These are phyloP conservation scores for Psylliodes chrysocephalus DNA, from an alignment of 2,888 invertebrate species.

Conservation along the genomic window DNA sequence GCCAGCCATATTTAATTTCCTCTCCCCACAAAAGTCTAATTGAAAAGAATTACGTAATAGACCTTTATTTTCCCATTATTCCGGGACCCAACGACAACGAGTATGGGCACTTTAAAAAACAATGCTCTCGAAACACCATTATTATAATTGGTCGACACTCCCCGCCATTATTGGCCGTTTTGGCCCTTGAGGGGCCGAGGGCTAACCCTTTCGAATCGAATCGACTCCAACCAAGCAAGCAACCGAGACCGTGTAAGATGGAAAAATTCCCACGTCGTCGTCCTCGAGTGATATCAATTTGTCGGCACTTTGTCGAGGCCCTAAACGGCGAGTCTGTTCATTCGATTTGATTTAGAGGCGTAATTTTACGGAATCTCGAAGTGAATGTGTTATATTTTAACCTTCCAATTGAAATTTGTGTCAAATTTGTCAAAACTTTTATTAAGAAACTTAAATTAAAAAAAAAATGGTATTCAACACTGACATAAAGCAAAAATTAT, in stretches of 20 bases:
- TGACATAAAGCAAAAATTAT: too few relatives aligned
- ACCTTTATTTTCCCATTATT: constrained; percentile 34
- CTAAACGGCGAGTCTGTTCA: too few relatives aligned
- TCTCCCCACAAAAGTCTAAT: constrained; percentile 32
- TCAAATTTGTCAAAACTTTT: too few relatives aligned
- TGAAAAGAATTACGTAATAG: constrained; percentile 39
- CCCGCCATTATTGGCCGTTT: constrained; percentile 29
- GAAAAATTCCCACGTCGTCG: constrained; percentile 15
- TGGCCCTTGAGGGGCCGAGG: neutral
- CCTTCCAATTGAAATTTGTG: too few relatives aligned
- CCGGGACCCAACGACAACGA: too few relatives aligned
- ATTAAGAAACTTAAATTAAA: too few relatives aligned
- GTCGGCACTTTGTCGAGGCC: constrained; percentile 10
- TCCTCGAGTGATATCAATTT: constrained; percentile 26
- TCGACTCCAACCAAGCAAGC: too few relatives aligned
- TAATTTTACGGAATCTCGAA: too few relatives aligned
- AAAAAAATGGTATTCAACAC: too few relatives aligned
- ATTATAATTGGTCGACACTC: constrained; percentile 37
- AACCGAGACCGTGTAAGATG: constrained; percentile 6
- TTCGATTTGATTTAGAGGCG: too few relatives aligned
- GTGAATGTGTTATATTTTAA: too few relatives aligned
- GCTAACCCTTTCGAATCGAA: constrained; percentile 29
- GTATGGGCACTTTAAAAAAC: constrained; percentile 34
- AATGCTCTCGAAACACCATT: constrained; percentile 34
- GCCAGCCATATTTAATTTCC: constrained; percentile 34